Percentiles rank a stretch among this genome's conserved stretches.
Conservation (phyloP, 2,797 vertebrate species). For the Chelidonichthys spinosus region DNA sequence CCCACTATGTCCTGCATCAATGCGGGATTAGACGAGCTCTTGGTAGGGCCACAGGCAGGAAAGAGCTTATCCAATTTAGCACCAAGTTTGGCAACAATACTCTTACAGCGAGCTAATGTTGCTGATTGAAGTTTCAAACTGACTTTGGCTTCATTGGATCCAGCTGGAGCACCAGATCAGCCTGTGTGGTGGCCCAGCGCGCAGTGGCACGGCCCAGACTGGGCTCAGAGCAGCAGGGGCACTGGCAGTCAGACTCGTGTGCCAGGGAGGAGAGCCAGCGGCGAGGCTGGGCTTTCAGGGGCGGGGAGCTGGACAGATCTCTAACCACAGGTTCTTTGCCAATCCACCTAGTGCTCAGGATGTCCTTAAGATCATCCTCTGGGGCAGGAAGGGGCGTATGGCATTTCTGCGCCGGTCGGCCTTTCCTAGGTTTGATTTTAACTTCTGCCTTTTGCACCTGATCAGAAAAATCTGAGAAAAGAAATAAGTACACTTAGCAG, state of each 20-base stretch:
- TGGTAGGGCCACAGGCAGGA: conserved; percentile 17
- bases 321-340: conserved; percentile 76
- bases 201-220: conserved; percentile 84
- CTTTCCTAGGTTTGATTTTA: conserved; percentile 87
- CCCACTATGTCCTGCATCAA: conserved; percentile 85
- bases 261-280: conserved; percentile 81
- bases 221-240: conserved; percentile 87
- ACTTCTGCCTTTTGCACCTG: conserved; percentile 70
- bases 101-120: conserved; percentile 79
- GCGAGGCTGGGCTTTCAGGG: conserved; percentile 78
- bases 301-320: conserved; percentile 81
- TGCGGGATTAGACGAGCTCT: conserved; percentile 35
- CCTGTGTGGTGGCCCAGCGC: conserved; percentile 86
- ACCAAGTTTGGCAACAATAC: conserved; percentile 67
- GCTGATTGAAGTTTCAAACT: conserved; percentile 76
- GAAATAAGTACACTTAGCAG: neutral
- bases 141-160: conserved; percentile 67
- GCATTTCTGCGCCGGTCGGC: conserved; percentile 65
- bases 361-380: conserved; percentile 81
- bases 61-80: conserved; percentile 62
- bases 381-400: conserved; percentile 46
- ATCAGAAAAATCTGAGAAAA: conserved; percentile 70
- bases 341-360: conserved; percentile 82
- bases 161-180: conserved; percentile 73
- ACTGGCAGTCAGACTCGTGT: conserved; percentile 83